Base-by-base conservation (phyloP, 2,113 vertebrate species). In the Podarcis cretensis region DNA sequence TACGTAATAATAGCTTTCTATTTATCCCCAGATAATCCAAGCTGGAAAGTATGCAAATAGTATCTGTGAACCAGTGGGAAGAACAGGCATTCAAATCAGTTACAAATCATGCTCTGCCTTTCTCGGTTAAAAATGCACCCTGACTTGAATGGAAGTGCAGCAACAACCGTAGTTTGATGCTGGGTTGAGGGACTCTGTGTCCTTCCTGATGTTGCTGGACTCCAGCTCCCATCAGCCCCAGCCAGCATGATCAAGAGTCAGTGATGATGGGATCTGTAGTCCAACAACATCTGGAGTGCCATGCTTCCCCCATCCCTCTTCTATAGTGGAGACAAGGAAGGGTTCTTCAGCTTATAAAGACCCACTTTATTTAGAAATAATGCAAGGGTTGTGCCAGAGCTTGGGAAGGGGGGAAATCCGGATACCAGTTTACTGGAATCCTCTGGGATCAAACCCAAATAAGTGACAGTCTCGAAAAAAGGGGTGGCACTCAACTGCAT, bases 1-100 rank as follows among this genome's bases (percentile, higher is more conserved):
- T 95, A 90, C 93, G 83, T 89, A 88, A 94, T 85, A 85, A 94
- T 85, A 85, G 83, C 77, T 95, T 93, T 71, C 27, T 1, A 2
- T 71, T 76, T 76, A 76, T 59, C 73, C 92, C 91, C 48, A 93
- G 8, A 48, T 48, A n/a, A 69, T 66, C 9, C 21, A 32, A 20
- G 23, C 23, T 85, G 74, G 73, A 54, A 77, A 76, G 23, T 30
- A 63, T 59, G 5, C 75, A 59, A 59, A 73, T 35, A 7, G 20
- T 16, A 57, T 35, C 23, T 35, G 32, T 16, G 54, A 63, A 30
- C 32, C 54, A 27, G 13, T 27, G 73, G 73, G 54, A 10, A 40
- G 57, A 59, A 27, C 25, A 85, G 57, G 6, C 54, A 37, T 9
- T 27, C 48, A 71, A 75, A 75, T 85, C 20, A 91, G 78, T 25